These are phyloP conservation scores for Drosophila stalkeri DNA, from an alignment of 2,888 invertebrate species.

Conservation along the genomic window DNA sequence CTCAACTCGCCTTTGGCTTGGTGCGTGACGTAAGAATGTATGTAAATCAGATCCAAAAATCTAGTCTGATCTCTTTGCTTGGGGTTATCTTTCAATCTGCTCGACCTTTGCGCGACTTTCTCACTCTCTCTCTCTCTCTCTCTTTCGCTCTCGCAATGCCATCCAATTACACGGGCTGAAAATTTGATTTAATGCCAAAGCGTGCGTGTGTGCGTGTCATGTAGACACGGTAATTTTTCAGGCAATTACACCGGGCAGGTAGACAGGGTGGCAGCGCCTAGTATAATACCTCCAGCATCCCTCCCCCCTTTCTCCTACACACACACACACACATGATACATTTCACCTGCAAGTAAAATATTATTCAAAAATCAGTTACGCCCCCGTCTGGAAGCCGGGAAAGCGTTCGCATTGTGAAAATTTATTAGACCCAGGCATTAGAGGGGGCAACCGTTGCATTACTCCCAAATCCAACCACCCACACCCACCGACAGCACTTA, in stretches of 20 bases:
- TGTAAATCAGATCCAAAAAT: neutral
- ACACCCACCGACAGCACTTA: constrained; percentile 38
- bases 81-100: neutral
- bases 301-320: neutral
- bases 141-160: neutral
- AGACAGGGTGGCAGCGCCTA: constrained; percentile 6
- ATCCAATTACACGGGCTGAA: constrained; percentile 49
- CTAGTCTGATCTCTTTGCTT: neutral
- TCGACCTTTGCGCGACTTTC: neutral
- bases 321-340: constrained; percentile 61
- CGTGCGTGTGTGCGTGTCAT: constrained; percentile 74
- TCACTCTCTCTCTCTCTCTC: neutral
- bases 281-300: constrained; percentile 6
- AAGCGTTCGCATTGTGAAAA: constrained; percentile 40
- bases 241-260: constrained; percentile 63
- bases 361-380: constrained; percentile 79
- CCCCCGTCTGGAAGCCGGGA: constrained; percentile 30
- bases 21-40: neutral
- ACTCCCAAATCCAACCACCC: neutral
- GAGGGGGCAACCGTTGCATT: constrained; percentile 49
- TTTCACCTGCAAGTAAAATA: constrained; percentile 76
- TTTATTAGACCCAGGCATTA: constrained; percentile 56
- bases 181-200: constrained; percentile 73
- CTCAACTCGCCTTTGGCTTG: too few species aligned
- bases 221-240: constrained; percentile 80